Percentiles rank a stretch among this genome's conserved stretches.
Evolutionary conservation across 2,113 vertebrate genomes (phyloP).

Genomic region (Platysteira castanea): DNA sequence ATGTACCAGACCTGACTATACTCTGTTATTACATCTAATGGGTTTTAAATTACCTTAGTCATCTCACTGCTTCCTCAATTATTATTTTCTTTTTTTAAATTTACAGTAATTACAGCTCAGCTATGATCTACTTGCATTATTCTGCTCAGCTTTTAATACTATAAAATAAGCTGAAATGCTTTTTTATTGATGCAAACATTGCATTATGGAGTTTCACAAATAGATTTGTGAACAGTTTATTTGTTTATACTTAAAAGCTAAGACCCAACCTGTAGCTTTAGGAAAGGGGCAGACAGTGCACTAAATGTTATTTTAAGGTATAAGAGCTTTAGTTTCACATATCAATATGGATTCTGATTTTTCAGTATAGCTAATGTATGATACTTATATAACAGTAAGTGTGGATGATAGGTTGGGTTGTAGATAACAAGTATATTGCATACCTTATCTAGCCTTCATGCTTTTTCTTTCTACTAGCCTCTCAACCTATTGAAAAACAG

Average conservation of each 20-base stretch:
- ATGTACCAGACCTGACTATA: background rate
- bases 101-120: background rate
- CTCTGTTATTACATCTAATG: constrained; percentile 17
- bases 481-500: background rate
- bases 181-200: background rate
- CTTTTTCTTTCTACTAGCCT: background rate
- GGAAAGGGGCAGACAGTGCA: background rate
- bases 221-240: background rate
- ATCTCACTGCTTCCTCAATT: constrained; percentile 17
- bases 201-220: background rate
- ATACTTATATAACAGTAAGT: background rate
- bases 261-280: background rate
- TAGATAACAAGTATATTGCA: background rate
- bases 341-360: background rate
- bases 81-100: background rate
- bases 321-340: background rate
- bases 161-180: background rate
- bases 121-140: background rate
- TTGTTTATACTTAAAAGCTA: background rate
- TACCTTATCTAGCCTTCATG: background rate
- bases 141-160: background rate
- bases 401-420: background rate
- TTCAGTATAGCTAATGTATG: background rate
- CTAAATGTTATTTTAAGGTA: background rate
- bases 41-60: background rate